phyloP scores from a whole-genome alignment of 2,888 invertebrate genomes.

The Dryocosmus kuriphilus region DNA sequence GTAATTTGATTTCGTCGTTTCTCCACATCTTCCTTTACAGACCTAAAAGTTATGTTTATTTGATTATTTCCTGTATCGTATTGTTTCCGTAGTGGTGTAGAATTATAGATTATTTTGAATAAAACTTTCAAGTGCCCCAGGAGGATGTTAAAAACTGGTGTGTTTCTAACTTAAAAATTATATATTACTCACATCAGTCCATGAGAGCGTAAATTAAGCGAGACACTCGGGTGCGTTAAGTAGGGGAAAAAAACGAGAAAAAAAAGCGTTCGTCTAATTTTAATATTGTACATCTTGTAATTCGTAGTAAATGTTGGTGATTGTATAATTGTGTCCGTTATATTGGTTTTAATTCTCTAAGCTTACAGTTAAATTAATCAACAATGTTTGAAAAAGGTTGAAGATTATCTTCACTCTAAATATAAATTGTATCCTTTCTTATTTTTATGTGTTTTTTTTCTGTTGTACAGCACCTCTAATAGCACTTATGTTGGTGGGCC shows the following conservation, averaged over 20 bases:
- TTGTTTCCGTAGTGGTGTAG: constrained; percentile 21
- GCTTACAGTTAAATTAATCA: constrained; percentile 15
- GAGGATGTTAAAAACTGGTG: constrained; percentile 4
- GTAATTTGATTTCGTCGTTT: constrained; percentile 20
- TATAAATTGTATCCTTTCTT: constrained; percentile 7
- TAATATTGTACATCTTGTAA: neutral
- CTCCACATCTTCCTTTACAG: neutral
- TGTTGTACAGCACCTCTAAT: constrained; percentile 51
- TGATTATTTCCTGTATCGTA: constrained; percentile 11
- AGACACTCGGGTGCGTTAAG: neutral
- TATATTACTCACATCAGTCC: neutral
- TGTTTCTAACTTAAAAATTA: neutral
- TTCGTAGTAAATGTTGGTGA: constrained; percentile 45
- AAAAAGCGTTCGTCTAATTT: neutral
- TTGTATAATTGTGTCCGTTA: constrained; percentile 74
- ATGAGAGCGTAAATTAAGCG: constrained; percentile 4
- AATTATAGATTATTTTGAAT: neutral
- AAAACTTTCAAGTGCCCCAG: constrained; percentile 22
- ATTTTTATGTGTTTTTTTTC: neutral
- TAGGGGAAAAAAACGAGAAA: neutral
- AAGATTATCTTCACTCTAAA: constrained; percentile 8
- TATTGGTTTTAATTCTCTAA: constrained; percentile 52
- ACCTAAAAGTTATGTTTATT: neutral
- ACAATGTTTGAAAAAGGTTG: neutral
- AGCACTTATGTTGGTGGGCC: constrained; percentile 71